These are phyloP conservation scores for Drosophila pseudoananassae DNA, from an alignment of 1,140 invertebrate genomes.

Conservation along the genomic window DNA sequence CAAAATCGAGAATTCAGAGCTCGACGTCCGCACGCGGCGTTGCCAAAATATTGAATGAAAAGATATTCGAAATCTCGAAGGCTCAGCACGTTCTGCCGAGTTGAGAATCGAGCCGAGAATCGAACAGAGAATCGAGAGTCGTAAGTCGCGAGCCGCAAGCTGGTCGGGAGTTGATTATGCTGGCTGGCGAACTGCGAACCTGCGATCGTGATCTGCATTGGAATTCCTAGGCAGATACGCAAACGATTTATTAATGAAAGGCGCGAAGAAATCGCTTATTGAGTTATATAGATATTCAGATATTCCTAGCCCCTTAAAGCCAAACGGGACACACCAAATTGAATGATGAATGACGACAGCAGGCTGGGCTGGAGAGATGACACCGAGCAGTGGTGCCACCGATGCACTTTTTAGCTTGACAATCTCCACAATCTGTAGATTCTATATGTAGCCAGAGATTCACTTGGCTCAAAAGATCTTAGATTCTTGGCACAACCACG, in stretches of 20 bases:
- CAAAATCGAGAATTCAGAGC: slow-evolving; percentile 54
- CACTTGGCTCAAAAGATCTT: slow-evolving; percentile 41
- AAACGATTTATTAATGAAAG: slow-evolving; percentile 74
- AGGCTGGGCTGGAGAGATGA: slow-evolving; percentile 8
- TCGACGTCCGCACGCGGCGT: slow-evolving; percentile 62
- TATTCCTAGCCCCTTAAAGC: slow-evolving; percentile 20
- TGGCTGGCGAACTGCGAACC: slow-evolving; percentile 22
- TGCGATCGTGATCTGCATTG: slow-evolving; percentile 60
- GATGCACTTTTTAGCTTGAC: slow-evolving; percentile 1
- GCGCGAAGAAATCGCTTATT: slow-evolving; percentile 62
- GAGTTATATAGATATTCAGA: slow-evolving; percentile 32
- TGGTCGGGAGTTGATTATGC: slow-evolving; percentile 62
- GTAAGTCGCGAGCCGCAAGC: slow-evolving; percentile 18
- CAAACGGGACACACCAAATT: slow-evolving; percentile 48
- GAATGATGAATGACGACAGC: slow-evolving; percentile 70
- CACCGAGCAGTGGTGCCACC: slow-evolving; percentile 8
- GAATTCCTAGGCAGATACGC: slow-evolving; percentile 65
- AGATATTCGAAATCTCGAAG: slow-evolving; percentile 61
- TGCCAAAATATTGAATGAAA: slow-evolving; percentile 81
- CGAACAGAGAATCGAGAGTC: slow-evolving; percentile 17
- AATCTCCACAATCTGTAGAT: slow-evolving; percentile 7
- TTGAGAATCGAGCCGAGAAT: slow-evolving; percentile 24
- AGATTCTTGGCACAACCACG: slow-evolving; percentile 53
- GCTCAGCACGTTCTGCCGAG: slow-evolving; percentile 61
- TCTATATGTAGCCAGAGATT: slow-evolving; percentile 18